These are phyloP conservation scores for Cepaea hortensis DNA, from an alignment of 2,888 invertebrate genomes.

Conservation along the genomic window DNA sequence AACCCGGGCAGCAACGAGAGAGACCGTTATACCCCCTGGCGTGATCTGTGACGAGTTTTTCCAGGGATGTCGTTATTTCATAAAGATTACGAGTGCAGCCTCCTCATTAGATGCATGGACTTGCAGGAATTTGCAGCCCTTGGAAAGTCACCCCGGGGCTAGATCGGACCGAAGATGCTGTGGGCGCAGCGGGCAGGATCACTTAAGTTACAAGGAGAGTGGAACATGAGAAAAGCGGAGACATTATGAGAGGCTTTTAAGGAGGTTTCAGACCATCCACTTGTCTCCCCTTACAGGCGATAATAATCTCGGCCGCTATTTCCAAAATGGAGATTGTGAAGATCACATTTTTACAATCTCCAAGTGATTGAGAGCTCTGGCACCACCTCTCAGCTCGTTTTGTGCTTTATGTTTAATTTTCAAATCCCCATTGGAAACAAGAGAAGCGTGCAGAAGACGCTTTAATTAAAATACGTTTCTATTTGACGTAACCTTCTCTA, in stretches of 20 bases:
- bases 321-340: constrained; percentile 23
- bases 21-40: constrained; percentile 29
- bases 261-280: constrained; percentile 31
- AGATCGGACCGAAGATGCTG: constrained; percentile 24
- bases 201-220: constrained; percentile 28
- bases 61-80: constrained; percentile 22
- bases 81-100: constrained; percentile 38
- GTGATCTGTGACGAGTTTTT: constrained; percentile 37
- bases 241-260: constrained; percentile 29
- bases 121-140: constrained; percentile 38
- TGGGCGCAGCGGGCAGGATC: constrained; percentile 31
- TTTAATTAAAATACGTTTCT: constrained; percentile 22
- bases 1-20: constrained; percentile 5
- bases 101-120: constrained; percentile 38
- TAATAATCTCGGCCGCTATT: constrained; percentile 26
- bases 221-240: constrained; percentile 25
- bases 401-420: constrained; percentile 21
- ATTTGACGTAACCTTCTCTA: background rate
- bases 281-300: constrained; percentile 29
- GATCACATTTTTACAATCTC: constrained; percentile 33
- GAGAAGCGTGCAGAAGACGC: constrained; percentile 2
- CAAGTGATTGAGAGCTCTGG: constrained; percentile 19
- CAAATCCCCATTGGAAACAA: constrained; percentile 23
- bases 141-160: constrained; percentile 29
- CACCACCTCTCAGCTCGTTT: background rate